These are phyloP conservation scores for Hyles euphorbiae DNA, from an alignment of 1,140 invertebrate genomes.

Conservation along the genomic window DNA sequence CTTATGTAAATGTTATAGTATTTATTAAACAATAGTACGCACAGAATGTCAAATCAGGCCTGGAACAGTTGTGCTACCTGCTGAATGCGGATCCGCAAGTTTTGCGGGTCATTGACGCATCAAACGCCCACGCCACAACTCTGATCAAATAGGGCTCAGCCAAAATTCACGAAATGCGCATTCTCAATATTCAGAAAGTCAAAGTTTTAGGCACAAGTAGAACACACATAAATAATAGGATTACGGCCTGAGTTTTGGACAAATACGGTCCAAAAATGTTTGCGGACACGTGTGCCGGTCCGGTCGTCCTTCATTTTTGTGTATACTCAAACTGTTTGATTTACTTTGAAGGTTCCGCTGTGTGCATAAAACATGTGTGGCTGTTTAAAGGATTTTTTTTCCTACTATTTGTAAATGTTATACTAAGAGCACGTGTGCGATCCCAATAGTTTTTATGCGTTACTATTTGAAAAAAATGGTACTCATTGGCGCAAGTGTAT, in stretches of 20 bases:
- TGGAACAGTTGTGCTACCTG: constrained; percentile 43
- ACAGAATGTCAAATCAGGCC: constrained; percentile 28
- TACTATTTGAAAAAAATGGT: no score
- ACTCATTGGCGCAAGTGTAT: no score
- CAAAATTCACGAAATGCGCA: constrained; percentile 23
- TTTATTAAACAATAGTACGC: constrained; percentile 32
- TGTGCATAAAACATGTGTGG: constrained; percentile 34
- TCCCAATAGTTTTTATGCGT: no score
- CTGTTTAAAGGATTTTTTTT: constrained; percentile 32
- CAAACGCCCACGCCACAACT: constrained; percentile 57
- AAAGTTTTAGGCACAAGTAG: constrained; percentile 8
- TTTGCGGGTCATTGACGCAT: constrained; percentile 72
- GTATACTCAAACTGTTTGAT: constrained; percentile 41
- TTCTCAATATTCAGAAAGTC: constrained; percentile 20
- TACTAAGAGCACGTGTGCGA: no score
- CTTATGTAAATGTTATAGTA: constrained; percentile 24
- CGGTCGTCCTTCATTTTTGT: constrained; percentile 39
- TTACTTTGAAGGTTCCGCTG: constrained; percentile 48
- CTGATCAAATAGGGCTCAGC: constrained; percentile 45
- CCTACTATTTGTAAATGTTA: not conserved
- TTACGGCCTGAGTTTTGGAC: constrained; percentile 32
- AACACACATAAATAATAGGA: constrained; percentile 21
- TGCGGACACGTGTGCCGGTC: constrained; percentile 47
- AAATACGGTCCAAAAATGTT: constrained; percentile 53
- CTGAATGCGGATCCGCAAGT: constrained; percentile 70